phyloP scores from a whole-genome alignment of 2,797 vertebrate species.

The Apogon hyalosoma region DNA sequence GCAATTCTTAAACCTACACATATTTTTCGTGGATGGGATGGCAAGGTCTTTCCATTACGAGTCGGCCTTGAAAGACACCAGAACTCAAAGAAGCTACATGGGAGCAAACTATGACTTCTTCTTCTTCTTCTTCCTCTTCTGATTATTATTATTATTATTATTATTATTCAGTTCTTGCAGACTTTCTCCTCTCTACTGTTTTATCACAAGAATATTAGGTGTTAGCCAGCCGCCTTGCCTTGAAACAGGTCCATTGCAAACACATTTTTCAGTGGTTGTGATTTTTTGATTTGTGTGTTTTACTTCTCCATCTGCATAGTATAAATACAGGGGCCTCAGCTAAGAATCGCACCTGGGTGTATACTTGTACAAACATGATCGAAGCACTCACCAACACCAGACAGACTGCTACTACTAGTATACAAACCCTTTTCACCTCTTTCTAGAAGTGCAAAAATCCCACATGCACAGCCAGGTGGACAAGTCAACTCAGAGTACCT shows the following conservation, averaged over 20 bases:
- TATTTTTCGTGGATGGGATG: slow-evolving; percentile 30
- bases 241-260: slow-evolving; percentile 73
- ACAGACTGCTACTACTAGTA: slow-evolving; percentile 26
- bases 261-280: slow-evolving; percentile 62
- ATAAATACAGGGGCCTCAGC: slow-evolving; percentile 52
- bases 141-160: no score
- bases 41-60: slow-evolving; percentile 56
- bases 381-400: slow-evolving; percentile 46
- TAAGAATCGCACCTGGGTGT: slow-evolving; percentile 37
- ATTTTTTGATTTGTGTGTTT: slow-evolving; percentile 50
- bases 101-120: slow-evolving; percentile 55
- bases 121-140: slow-evolving; percentile 16
- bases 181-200: slow-evolving; percentile 57
- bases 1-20: slow-evolving; percentile 50
- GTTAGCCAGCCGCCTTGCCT: slow-evolving; percentile 75
- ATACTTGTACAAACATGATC: slow-evolving; percentile 49
- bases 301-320: slow-evolving; percentile 50
- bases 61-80: slow-evolving; percentile 52
- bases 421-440: slow-evolving; percentile 57
- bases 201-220: slow-evolving; percentile 55
- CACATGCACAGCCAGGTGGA: slow-evolving; percentile 59
- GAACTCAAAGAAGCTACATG: slow-evolving; percentile 56
- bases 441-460: slow-evolving; percentile 66
- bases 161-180: slow-evolving; percentile 18
- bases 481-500: slow-evolving; percentile 78